These are phyloP conservation scores for Tribolium castaneum DNA, from an alignment of 1,140 invertebrate species.

Conservation along the genomic window DNA sequence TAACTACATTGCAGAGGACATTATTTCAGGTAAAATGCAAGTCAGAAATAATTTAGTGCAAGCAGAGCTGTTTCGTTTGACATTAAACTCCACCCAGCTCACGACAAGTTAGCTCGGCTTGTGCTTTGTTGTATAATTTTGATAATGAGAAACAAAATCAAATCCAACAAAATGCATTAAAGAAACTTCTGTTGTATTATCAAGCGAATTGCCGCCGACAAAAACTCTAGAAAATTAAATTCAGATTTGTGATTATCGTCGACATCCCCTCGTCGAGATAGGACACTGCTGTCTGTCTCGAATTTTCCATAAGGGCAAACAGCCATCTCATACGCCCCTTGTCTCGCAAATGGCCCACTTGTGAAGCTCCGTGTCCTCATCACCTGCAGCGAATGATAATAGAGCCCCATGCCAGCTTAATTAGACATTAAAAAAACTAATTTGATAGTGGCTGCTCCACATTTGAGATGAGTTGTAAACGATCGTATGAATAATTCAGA, in stretches of 20 bases:
- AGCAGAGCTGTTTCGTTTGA: neutral
- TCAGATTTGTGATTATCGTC: neutral
- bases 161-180: neutral
- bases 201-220: too few species aligned
- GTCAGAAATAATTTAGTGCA: neutral
- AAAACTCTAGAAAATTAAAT: neutral
- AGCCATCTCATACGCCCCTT: neutral
- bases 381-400: slow-evolving; percentile 5
- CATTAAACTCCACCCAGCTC: neutral
- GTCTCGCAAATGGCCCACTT: neutral
- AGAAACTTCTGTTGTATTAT: neutral
- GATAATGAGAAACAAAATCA: too few species aligned
- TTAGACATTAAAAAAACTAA: slow-evolving; percentile 22
- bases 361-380: neutral
- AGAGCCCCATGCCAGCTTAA: neutral
- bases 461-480: slow-evolving; percentile 23
- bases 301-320: neutral
- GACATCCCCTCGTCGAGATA: neutral
- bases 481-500: slow-evolving; percentile 33
- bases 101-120: neutral
- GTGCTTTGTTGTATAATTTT: neutral
- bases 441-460: slow-evolving; percentile 11
- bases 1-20: neutral
- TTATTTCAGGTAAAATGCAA: neutral
- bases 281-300: neutral